Evolutionary conservation across 2,888 invertebrate species (phyloP).

Genomic region (Caenorhabditis auriculariae): DNA sequence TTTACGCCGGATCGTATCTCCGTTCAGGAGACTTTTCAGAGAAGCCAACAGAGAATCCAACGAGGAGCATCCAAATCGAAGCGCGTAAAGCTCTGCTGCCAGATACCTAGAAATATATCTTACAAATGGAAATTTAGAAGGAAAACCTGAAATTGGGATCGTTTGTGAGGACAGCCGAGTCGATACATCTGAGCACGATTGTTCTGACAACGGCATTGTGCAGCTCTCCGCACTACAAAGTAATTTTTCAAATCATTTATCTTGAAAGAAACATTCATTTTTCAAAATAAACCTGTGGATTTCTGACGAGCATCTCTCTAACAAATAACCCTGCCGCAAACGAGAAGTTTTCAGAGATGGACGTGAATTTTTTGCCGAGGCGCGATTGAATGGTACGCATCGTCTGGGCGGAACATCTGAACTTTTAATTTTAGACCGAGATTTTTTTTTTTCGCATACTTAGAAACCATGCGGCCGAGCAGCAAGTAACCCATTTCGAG

Average conservation of each 20-base stretch:
- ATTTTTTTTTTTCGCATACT: no score
- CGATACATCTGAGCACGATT: slow-evolving; percentile 18
- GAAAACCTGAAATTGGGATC: slow-evolving; percentile 4
- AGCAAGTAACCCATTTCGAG: no score
- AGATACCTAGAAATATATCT: slow-evolving; percentile 7
- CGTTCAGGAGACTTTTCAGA: no score
- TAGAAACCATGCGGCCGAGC: no score
- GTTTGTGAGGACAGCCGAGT: slow-evolving; percentile 13
- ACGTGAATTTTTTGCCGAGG: slow-evolving; percentile 28
- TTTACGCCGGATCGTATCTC: no score
- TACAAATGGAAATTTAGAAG: background rate
- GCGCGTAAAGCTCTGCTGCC: slow-evolving; percentile 27
- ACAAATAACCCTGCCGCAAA: slow-evolving; percentile 25
- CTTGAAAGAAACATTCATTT: background rate
- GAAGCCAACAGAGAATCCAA: slow-evolving; percentile 18
- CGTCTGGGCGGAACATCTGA: slow-evolving; percentile 20
- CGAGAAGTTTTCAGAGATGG: slow-evolving; percentile 19
- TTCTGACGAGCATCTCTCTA: slow-evolving; percentile 26
- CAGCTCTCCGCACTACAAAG: slow-evolving; percentile 25
- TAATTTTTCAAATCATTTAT: background rate
- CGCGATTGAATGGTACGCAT: slow-evolving; percentile 27
- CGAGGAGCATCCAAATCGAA: slow-evolving; percentile 23
- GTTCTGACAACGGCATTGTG: slow-evolving; percentile 10
- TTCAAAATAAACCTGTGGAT: slow-evolving; percentile 15
- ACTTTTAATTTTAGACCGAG: no score